Evolutionary conservation across 2,113 vertebrate species (phyloP), one percentile per base, ranked within the genome.

Genomic region (Corythornis madagascariensis): DNA sequence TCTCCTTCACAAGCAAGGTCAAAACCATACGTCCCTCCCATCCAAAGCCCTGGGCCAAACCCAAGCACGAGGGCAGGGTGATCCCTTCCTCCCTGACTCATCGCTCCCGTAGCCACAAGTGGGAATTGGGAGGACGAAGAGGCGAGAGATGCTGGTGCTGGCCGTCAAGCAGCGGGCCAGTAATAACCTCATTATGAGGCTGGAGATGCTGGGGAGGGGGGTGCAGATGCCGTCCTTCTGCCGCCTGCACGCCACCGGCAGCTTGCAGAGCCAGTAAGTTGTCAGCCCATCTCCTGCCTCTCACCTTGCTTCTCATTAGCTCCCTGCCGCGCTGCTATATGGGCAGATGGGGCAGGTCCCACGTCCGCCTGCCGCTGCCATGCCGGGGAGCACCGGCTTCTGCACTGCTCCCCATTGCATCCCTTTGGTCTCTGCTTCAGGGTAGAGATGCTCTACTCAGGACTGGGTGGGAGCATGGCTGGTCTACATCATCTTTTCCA

Each of bases 241-340:
- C 96, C 7, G 50, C 77, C 94, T 21, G 2, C 31, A 19, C 29
- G 45, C 88, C 78, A 72, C 87, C 65, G 24, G 96, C 95, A 92
- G 71, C 78, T 90, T 95, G 95, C 43, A 11, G 88, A 79, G 97
- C 93, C 97, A 71, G 60, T 88, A 91, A 95, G 74, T 92, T 83
- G 91, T 92, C 86, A 87, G 82, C 38, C 92, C 35, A 19, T 94
- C 93, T 95, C 95, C 96, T 94, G 96, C 96, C 95, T 96, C 87
- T 90, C 95, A 94, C 94, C 95, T 96, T 84, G 26, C 91, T 93
- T 92, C 97, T 98, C 97, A 96, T 98, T 97, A 98, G 97, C 96
- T 96, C 95, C 98, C 97, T 3, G 69, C 94, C 5, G 80, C 5
- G 96, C 90, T 57, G 90, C 96, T 52, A 40, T n/a, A 14, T 50